Percentiles rank a stretch among this genome's conserved stretches.
These are phyloP conservation scores for Chrysomela aeneicollis DNA, from an alignment of 2,888 invertebrate species.

Conservation along the genomic window DNA sequence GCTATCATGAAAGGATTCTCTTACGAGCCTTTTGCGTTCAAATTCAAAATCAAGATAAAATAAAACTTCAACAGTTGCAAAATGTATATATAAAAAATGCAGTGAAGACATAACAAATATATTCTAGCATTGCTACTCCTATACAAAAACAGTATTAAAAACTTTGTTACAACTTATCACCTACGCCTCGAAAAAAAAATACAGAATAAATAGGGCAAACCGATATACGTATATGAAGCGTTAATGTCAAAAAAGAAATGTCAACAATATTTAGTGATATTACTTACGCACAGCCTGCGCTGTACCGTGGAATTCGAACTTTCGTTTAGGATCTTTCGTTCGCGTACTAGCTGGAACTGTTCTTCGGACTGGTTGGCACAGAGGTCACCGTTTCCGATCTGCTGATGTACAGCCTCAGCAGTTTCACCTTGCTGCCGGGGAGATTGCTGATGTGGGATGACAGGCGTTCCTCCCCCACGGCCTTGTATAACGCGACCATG, in stretches of 20 bases:
- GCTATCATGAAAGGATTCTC: neutral
- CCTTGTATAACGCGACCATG: slow-evolving; percentile 92
- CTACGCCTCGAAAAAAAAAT: slow-evolving; percentile 9
- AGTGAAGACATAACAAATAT: neutral
- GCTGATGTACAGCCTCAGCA: slow-evolving; percentile 81
- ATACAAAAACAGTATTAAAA: slow-evolving; percentile 3
- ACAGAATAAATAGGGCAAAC: slow-evolving; percentile 5
- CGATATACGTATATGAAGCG: neutral
- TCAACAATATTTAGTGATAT: slow-evolving; percentile 17
- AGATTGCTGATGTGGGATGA: slow-evolving; percentile 82
- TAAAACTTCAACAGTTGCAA: neutral
- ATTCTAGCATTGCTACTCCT: neutral
- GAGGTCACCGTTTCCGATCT: slow-evolving; percentile 65
- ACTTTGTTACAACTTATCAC: slow-evolving; percentile 10
- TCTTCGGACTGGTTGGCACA: slow-evolving; percentile 61
- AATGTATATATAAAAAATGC: slow-evolving; percentile 6
- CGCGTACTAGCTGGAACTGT: slow-evolving; percentile 32
- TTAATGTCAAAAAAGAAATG: slow-evolving; percentile 13
- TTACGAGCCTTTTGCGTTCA: neutral
- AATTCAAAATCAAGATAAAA: neutral
- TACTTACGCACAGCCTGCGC: slow-evolving; percentile 7
- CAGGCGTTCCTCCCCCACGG: slow-evolving; percentile 86
- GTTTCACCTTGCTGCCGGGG: slow-evolving; percentile 88
- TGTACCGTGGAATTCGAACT: slow-evolving; percentile 2
- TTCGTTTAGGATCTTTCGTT: slow-evolving; percentile 2